Percentiles rank a stretch among this genome's conserved stretches.
phyloP scores from a whole-genome alignment of 1,140 invertebrate genomes.

The Drosophila funebris region DNA sequence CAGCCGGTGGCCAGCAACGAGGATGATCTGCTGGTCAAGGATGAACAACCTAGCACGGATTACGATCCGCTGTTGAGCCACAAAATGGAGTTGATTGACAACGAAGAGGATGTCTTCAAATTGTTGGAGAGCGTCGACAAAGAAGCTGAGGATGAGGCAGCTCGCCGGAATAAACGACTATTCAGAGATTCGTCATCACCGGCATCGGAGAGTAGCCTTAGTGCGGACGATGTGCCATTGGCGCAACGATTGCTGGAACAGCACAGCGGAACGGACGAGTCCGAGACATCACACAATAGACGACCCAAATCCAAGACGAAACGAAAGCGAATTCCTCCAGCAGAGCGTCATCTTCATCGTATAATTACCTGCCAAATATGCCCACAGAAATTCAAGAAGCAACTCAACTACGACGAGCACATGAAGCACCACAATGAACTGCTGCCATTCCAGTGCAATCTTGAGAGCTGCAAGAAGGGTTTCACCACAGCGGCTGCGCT shows the following conservation, averaged over 20 bases:
- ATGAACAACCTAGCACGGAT: slow-evolving; percentile 53
- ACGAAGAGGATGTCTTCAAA: slow-evolving; percentile 78
- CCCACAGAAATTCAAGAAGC: slow-evolving; percentile 74
- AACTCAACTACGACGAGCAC: slow-evolving; percentile 67
- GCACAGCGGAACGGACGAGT: not conserved
- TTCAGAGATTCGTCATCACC: not conserved
- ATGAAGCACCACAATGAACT: slow-evolving; percentile 79
- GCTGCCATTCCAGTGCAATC: slow-evolving; percentile 67
- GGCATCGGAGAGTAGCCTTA: slow-evolving; percentile 18
- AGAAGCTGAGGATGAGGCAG: slow-evolving; percentile 39
- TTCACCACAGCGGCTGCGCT: slow-evolving; percentile 74
- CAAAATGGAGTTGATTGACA: slow-evolving; percentile 70
- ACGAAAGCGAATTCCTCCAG: slow-evolving; percentile 11
- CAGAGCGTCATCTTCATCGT: slow-evolving; percentile 29
- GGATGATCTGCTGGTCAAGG: slow-evolving; percentile 14
- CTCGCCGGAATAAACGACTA: too few species aligned
- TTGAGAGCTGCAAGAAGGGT: slow-evolving; percentile 63
- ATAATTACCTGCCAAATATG: slow-evolving; percentile 68
- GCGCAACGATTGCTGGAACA: slow-evolving; percentile 40
- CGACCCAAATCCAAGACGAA: slow-evolving; percentile 8
- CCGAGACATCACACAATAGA: not conserved
- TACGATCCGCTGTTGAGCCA: slow-evolving; percentile 65
- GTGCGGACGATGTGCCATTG: slow-evolving; percentile 67
- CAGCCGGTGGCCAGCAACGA: slow-evolving; percentile 30
- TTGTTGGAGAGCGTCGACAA: slow-evolving; percentile 67